Evolutionary conservation across 2,113 vertebrate species (phyloP).

Genomic region (Empidonax traillii): DNA sequence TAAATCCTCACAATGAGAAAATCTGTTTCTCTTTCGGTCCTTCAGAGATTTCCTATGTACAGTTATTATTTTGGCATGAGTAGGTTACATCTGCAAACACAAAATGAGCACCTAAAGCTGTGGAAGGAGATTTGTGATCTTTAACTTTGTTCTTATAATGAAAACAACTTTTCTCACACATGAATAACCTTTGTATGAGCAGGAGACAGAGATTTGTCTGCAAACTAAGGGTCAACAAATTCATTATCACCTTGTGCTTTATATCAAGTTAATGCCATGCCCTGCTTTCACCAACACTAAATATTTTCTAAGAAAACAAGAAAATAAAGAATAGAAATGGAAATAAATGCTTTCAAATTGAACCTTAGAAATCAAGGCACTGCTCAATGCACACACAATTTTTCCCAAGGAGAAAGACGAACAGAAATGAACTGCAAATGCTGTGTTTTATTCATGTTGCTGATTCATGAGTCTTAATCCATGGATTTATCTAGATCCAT

Average conservation of each 20-base stretch:
- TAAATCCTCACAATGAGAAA: neutral
- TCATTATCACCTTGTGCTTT: neutral
- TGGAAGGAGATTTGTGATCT: neutral
- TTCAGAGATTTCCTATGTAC: neutral
- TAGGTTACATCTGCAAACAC: neutral
- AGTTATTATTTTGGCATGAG: neutral
- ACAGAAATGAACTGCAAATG: neutral
- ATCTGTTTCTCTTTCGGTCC: neutral
- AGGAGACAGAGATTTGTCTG: neutral
- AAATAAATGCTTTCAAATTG: neutral
- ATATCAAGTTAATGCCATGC: neutral
- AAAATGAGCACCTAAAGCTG: neutral
- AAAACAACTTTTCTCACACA: neutral
- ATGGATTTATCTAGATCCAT: neutral
- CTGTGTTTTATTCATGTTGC: neutral
- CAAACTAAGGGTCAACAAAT: neutral
- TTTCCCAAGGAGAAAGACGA: neutral
- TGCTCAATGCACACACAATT: rapidly evolving
- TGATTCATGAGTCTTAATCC: neutral
- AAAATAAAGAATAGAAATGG: neutral
- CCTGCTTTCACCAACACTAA: neutral
- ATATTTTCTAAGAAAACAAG: neutral
- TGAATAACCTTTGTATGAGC: neutral
- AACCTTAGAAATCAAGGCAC: neutral
- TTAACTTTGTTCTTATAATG: neutral